Evolutionary conservation across 1,140 invertebrate genomes (phyloP).

Genomic region (Sycobia sp.): DNA sequence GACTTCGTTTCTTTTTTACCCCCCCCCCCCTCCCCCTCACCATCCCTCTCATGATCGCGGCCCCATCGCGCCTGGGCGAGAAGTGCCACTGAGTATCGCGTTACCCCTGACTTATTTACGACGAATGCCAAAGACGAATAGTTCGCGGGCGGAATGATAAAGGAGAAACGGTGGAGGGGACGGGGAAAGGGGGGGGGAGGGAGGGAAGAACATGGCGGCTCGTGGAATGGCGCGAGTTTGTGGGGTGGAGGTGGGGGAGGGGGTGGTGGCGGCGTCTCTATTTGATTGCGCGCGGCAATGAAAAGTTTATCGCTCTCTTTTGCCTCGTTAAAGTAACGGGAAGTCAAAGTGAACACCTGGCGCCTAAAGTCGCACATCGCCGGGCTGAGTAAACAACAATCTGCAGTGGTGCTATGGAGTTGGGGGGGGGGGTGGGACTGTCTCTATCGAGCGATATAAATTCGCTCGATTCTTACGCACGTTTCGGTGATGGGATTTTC

Average conservation of each 20-base stretch:
- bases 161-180: neutral
- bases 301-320: slow-evolving; percentile 30
- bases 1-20: slow-evolving; percentile 28
- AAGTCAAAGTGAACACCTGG: slow-evolving; percentile 2
- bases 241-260: no score
- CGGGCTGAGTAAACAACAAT: no score
- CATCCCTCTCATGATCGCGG: no score
- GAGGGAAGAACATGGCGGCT: neutral
- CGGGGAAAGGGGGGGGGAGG: neutral
- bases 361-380: no score
- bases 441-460: no score
- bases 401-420: no score
- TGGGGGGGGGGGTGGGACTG: no score
- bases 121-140: slow-evolving; percentile 15
- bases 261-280: neutral
- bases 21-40: slow-evolving; percentile 27
- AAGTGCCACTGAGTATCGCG: slow-evolving; percentile 29
- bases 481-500: no score
- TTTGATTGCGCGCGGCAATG: slow-evolving; percentile 15
- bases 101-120: slow-evolving; percentile 36
- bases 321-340: slow-evolving; percentile 13
- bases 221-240: no score
- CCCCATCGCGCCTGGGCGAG: no score
- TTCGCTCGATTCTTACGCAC: no score
- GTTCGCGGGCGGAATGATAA: neutral